Conservation (phyloP, 2,797 vertebrate genomes). For the Anguilla marmorata region DNA sequence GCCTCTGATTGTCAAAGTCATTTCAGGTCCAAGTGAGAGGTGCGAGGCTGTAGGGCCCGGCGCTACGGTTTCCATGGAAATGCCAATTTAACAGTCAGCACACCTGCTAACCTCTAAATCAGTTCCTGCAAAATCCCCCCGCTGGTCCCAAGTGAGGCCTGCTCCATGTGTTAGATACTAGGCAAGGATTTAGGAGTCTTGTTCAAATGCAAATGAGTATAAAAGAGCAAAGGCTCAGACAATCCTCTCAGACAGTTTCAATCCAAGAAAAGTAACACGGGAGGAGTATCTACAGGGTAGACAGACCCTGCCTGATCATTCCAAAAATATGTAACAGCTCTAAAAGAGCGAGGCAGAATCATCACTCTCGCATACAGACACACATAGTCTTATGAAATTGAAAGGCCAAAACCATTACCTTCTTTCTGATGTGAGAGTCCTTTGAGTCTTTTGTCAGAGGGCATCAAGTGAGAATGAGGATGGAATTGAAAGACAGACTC, state of each 20-base stretch:
- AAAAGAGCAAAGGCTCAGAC: background rate
- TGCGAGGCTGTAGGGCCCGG: background rate
- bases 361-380: background rate
- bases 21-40: background rate
- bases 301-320: background rate
- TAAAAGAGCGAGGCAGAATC: background rate
- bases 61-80: slow-evolving; percentile 2
- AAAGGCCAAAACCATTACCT: slow-evolving; percentile 1
- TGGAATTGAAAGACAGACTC: background rate
- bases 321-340: background rate
- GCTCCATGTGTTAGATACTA: background rate
- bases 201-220: slow-evolving; percentile 1
- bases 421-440: background rate
- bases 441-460: background rate
- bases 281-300: background rate
- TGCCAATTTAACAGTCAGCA: background rate
- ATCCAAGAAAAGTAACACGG: background rate
- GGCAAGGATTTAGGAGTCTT: background rate
- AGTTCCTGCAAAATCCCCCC: background rate
- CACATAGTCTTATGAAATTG: background rate
- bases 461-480: background rate
- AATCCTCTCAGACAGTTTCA: background rate
- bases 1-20: background rate
- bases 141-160: too few species aligned
- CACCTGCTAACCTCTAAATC: background rate